Conservation (phyloP, 2,113 vertebrate genomes). For the Tor tambroides region DNA sequence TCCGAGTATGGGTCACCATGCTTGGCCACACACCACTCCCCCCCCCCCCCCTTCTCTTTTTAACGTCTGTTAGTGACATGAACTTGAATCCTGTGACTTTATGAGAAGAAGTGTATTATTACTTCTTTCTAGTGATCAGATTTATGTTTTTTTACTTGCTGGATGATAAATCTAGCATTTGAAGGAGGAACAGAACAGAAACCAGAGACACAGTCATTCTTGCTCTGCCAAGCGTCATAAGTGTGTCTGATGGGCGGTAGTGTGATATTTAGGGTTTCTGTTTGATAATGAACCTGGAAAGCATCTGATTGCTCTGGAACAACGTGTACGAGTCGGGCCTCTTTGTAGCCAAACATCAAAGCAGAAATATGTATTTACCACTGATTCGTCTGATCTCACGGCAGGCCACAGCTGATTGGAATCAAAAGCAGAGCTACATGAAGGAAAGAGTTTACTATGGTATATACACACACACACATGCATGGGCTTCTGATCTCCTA, state of each 20-base stretch:
- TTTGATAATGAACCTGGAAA: conserved; percentile 34
- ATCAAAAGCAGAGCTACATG: conserved; percentile 56
- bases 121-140: background rate
- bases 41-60: no score
- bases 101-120: background rate
- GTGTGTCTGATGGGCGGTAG: background rate
- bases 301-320: conserved; percentile 36
- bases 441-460: conserved; percentile 30
- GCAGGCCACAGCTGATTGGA: conserved; percentile 24
- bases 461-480: background rate
- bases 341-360: conserved; percentile 59
- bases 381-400: conserved; percentile 46
- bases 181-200: background rate
- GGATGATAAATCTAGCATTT: background rate
- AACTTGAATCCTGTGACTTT: background rate
- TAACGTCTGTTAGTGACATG: background rate
- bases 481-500: conserved; percentile 26
- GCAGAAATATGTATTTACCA: conserved; percentile 46
- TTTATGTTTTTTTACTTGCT: background rate
- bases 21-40: no score
- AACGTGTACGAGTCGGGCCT: conserved; percentile 2
- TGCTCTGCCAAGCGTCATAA: background rate
- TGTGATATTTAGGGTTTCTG: conserved; percentile 35
- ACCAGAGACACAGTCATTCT: background rate
- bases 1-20: no score